phyloP scores from a whole-genome alignment of 1,140 invertebrate genomes.

The Drosophila tani region DNA sequence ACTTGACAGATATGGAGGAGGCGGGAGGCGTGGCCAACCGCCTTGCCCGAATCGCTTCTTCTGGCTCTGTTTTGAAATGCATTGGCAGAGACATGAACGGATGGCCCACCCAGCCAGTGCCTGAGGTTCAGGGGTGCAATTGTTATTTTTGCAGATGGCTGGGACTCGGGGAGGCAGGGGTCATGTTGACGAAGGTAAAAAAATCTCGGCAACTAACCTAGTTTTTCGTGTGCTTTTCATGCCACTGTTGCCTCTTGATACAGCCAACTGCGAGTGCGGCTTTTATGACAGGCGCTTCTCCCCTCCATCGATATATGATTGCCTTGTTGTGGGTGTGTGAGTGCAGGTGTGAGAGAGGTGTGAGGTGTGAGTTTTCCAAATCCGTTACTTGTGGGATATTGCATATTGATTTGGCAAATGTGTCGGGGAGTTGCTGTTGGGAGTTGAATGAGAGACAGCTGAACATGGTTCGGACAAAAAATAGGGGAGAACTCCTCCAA shows the following conservation, averaged over 20 bases:
- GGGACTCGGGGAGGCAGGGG: background rate
- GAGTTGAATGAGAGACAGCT: slow-evolving; percentile 24
- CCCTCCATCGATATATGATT: slow-evolving; percentile 34
- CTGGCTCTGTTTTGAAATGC: slow-evolving; percentile 54
- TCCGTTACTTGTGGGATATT: slow-evolving; percentile 61
- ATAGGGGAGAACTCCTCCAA: background rate
- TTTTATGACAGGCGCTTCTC: slow-evolving; percentile 61
- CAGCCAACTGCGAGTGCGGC: slow-evolving; percentile 43
- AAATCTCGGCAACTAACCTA: slow-evolving; percentile 76
- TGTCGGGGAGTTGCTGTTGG: slow-evolving; percentile 43
- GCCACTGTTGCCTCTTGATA: slow-evolving; percentile 44
- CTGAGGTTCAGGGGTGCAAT: slow-evolving; percentile 31
- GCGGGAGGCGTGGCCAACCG: slow-evolving; percentile 37
- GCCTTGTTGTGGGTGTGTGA: background rate
- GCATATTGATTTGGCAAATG: slow-evolving; percentile 71
- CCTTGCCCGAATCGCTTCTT: slow-evolving; percentile 48
- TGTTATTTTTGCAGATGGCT: slow-evolving; percentile 46
- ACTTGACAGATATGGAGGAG: slow-evolving; percentile 72
- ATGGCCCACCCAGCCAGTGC: background rate
- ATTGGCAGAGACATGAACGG: slow-evolving; percentile 42
- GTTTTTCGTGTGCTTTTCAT: slow-evolving; percentile 72
- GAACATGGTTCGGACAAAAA: background rate
- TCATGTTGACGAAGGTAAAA: slow-evolving; percentile 31
- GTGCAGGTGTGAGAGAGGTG: slow-evolving; percentile 6
- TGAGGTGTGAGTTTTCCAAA: slow-evolving; percentile 19